A percentile compares a stretch with the other conserved stretches of the same genome.
phyloP scores from a whole-genome alignment of 1,140 invertebrate genomes.

The Tetramorium simillimum region DNA sequence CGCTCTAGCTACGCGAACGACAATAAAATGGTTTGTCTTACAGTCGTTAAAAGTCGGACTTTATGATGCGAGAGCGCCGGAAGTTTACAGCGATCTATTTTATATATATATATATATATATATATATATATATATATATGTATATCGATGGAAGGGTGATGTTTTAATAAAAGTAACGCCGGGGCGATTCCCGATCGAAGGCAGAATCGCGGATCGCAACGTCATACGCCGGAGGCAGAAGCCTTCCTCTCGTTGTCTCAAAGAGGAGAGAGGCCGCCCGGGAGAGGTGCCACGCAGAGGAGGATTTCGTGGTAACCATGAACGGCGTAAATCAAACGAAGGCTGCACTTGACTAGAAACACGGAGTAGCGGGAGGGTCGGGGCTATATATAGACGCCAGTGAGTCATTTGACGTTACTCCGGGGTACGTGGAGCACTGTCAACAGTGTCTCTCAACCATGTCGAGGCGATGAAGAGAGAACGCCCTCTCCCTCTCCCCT shows the following conservation, averaged over 20 bases:
- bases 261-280: slow-evolving; percentile 42
- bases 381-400: slow-evolving; percentile 77
- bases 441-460: slow-evolving; percentile 79
- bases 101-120: neutral
- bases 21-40: slow-evolving; percentile 56
- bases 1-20: slow-evolving; percentile 31
- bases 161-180: neutral
- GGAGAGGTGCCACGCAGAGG: slow-evolving; percentile 66
- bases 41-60: slow-evolving; percentile 29
- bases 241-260: slow-evolving; percentile 33
- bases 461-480: slow-evolving; percentile 25
- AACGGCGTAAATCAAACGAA: slow-evolving; percentile 80
- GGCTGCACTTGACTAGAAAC: slow-evolving; percentile 81
- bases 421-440: slow-evolving; percentile 72
- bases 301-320: slow-evolving; percentile 77
- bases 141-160: too few species aligned
- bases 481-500: neutral
- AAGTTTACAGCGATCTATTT: slow-evolving; percentile 29
- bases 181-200: slow-evolving; percentile 18
- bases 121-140: neutral
- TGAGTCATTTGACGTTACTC: slow-evolving; percentile 79
- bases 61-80: slow-evolving; percentile 23
- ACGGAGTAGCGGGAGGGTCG: slow-evolving; percentile 75
- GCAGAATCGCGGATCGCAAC: slow-evolving; percentile 11
- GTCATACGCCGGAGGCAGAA: slow-evolving; percentile 28